Conservation (phyloP, 1,140 invertebrate species). For the Campoletis sonorensis region DNA sequence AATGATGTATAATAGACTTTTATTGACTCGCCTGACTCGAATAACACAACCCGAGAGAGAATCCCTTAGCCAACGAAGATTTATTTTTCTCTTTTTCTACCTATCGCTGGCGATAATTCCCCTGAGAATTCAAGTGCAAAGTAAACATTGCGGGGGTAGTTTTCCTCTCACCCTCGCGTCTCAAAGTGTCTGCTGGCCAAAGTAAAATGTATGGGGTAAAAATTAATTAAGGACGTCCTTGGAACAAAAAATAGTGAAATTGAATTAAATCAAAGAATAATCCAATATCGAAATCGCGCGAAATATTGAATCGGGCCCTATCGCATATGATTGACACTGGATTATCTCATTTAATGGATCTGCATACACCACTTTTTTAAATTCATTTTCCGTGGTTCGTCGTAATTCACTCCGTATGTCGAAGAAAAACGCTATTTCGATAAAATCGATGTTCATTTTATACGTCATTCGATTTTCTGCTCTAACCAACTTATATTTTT, state of each 20-base stretch:
- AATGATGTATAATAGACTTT: conserved; percentile 42
- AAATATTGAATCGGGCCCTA: background rate
- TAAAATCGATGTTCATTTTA: background rate
- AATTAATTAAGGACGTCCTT: no score
- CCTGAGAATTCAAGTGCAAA: background rate
- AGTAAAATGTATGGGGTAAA: background rate
- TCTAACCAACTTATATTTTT: background rate
- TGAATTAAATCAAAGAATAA: background rate
- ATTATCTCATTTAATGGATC: background rate
- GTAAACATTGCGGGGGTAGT: no score
- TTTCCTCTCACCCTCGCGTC: no score
- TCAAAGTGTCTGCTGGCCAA: background rate
- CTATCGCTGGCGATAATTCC: background rate
- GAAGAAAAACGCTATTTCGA: background rate
- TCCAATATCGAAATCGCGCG: no score
- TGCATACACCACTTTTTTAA: background rate
- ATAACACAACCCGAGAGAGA: conserved; percentile 50
- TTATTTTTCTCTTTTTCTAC: conserved; percentile 32
- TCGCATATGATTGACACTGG: background rate
- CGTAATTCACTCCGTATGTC: background rate
- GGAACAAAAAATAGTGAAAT: background rate
- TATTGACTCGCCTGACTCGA: conserved; percentile 48
- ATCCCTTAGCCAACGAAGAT: conserved; percentile 21
- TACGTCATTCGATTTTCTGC: background rate
- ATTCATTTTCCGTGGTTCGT: background rate